Percentiles rank a stretch among this genome's conserved stretches.
phyloP scores from a whole-genome alignment of 2,888 invertebrate species.

The Sminthurinus aureus region DNA sequence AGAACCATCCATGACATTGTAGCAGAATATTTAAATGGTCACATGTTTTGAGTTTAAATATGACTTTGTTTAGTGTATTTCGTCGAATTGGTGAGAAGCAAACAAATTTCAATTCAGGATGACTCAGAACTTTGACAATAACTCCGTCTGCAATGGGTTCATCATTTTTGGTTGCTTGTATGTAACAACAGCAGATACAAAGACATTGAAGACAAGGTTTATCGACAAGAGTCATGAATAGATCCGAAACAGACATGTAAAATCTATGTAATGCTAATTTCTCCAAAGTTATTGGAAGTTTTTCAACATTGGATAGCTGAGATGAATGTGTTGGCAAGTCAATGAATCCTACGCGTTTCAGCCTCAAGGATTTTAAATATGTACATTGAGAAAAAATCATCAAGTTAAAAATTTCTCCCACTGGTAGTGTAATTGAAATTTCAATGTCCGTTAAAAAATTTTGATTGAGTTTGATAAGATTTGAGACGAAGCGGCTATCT shows the following conservation, averaged over 20 bases:
- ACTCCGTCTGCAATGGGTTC: conserved; percentile 17
- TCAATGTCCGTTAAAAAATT: conserved; percentile 24
- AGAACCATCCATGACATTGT: conserved; percentile 8
- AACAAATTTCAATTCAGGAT: conserved; percentile 22
- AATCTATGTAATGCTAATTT: conserved; percentile 21
- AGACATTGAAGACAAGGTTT: conserved; percentile 27
- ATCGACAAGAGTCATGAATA: conserved; percentile 16
- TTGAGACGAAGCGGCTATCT: conserved; percentile 1
- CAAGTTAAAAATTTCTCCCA: conserved; percentile 11
- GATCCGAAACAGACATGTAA: conserved; percentile 18
- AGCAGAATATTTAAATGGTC: conserved; percentile 7
- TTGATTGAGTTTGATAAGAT: conserved; percentile 18
- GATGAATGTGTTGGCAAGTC: conserved; percentile 1
- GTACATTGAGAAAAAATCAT: conserved; percentile 12
- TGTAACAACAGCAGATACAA: conserved; percentile 26
- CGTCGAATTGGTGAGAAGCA: conserved; percentile 29
- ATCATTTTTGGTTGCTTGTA: conserved; percentile 11
- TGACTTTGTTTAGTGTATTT: conserved; percentile 22
- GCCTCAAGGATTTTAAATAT: conserved; percentile 19
- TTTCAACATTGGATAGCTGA: conserved; percentile 14
- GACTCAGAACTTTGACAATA: background rate
- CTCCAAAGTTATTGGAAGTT: conserved; percentile 23
- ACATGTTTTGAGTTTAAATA: conserved; percentile 13
- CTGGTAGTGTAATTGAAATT: conserved; percentile 2
- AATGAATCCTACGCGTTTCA: conserved; percentile 35